A percentile compares a stretch with the other conserved stretches of the same genome.
Conservation (phyloP, 2,888 invertebrate genomes). For the Hipparchia semele region DNA sequence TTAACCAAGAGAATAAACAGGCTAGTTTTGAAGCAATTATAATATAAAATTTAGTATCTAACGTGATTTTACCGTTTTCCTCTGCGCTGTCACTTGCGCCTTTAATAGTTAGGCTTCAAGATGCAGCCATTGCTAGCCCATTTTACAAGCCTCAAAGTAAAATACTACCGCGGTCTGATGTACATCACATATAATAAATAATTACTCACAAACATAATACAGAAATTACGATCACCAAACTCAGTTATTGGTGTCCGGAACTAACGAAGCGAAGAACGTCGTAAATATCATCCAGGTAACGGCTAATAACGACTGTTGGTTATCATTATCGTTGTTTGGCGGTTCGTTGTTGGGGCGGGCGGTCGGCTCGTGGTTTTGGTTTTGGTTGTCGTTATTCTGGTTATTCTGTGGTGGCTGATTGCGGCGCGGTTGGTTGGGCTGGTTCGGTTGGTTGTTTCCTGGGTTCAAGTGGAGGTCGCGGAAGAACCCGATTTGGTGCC, state of each 20-base stretch:
- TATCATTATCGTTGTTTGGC: slow-evolving; percentile 43
- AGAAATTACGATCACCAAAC: background rate
- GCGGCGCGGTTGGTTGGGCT: slow-evolving; percentile 30
- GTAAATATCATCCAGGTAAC: slow-evolving; percentile 95
- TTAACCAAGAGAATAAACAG: too few species aligned
- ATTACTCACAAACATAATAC: background rate
- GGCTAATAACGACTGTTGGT: slow-evolving; percentile 82
- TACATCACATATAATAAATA: background rate
- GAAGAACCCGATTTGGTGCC: slow-evolving; percentile 90
- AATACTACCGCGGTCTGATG: background rate
- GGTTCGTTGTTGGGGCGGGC: slow-evolving; percentile 5
- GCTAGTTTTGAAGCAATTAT: too few species aligned
- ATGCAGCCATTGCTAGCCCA: background rate
- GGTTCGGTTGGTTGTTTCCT: slow-evolving; percentile 40
- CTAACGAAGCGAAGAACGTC: slow-evolving; percentile 96
- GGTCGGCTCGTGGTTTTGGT: slow-evolving; percentile 15
- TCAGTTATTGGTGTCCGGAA: slow-evolving; percentile 91
- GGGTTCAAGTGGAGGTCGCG: slow-evolving; percentile 80
- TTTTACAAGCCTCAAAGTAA: background rate
- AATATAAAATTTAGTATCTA: too few species aligned
- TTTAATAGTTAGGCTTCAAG: background rate
- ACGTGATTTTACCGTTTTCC: too few species aligned
- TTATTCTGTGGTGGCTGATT: slow-evolving; percentile 37
- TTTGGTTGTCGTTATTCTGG: slow-evolving; percentile 21
- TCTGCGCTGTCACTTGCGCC: too few species aligned